Evolutionary conservation across 2,888 invertebrate genomes (phyloP).

Genomic region (Julus scandinavius): DNA sequence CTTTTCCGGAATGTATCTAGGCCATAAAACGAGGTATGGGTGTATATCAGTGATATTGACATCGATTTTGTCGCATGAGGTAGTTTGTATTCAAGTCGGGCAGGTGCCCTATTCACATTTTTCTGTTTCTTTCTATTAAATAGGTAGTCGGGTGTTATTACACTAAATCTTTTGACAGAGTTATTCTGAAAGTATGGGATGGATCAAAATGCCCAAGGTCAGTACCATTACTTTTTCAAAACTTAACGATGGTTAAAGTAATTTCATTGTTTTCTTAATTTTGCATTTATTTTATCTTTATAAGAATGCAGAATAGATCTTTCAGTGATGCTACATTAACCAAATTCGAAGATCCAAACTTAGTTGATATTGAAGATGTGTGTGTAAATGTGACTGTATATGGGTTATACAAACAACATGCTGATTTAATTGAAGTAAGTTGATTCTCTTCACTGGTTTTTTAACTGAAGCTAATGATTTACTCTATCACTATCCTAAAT

Average conservation of each 20-base stretch:
- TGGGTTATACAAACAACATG: neutral
- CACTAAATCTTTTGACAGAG: neutral
- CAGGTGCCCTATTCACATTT: neutral
- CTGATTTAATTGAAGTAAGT: neutral
- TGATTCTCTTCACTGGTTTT: neutral
- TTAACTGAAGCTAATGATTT: no score
- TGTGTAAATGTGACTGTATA: neutral
- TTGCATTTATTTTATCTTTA: no score
- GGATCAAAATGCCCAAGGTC: neutral
- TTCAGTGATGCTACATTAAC: neutral
- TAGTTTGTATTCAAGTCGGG: no score
- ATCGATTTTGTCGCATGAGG: no score
- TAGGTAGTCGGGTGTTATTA: neutral
- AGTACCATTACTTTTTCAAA: neutral
- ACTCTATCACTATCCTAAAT: neutral
- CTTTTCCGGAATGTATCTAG: no score
- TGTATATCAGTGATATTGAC: no score
- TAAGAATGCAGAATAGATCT: no score
- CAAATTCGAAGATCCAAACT: constrained; percentile 9
- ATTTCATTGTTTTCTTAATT: neutral
- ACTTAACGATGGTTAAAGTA: neutral
- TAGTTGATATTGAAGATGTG: neutral
- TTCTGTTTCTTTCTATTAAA: neutral
- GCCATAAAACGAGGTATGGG: no score
- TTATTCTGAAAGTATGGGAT: constrained; percentile 20